Base-by-base conservation (phyloP, 2,888 invertebrate species). In the Chalcis sispes region DNA sequence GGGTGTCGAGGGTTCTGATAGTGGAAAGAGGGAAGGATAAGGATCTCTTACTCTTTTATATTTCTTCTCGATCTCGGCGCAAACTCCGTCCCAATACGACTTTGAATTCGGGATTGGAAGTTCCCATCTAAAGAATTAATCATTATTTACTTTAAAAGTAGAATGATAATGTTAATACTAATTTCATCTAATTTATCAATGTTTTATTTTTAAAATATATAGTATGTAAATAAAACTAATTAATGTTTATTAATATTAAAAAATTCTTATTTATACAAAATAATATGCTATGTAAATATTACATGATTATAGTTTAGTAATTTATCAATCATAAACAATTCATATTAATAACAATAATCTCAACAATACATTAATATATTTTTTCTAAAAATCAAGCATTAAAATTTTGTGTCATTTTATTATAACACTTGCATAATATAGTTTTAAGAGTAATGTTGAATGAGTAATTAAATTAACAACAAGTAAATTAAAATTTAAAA, bases 41-140 rank as follows among this genome's bases (percentile, higher is more conserved):
- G 83, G 79, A 70, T 81, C 65, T 81, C 85, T 86, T 85, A 87
- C 87, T 82, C 78, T 81, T 46, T 79, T 67, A 52, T 82, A 69
- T 46, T 75, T 83, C 40, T 77, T 79, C 52, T 84, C 86, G n/a
- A 84, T 78, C 0, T 84, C 80, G 1, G 78, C 77, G 75, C 82
- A 83, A 20, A 86, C 77, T 46, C 82, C 78, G 8, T 80, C 52
- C 87, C 87, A 87, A 29, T 86, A 85, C 3, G 79, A 72, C 32
- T 75, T 83, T 1, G 83, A 82, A 18, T 77, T 79, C 52, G 78
- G 77, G 36, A 83, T 67, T 27, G 84, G 82, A 75, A 76, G 73
- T 64, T 86, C 86, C 82, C 82, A 85, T 81, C 87, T 86, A 42
- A 18, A 79, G 50, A 42, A 42, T 56, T 15, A 46, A 69, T 32